Evolutionary conservation across 1,140 invertebrate genomes (phyloP), one percentile per base, ranked within the genome.

Genomic region (Meloidogyne floridensis): DNA sequence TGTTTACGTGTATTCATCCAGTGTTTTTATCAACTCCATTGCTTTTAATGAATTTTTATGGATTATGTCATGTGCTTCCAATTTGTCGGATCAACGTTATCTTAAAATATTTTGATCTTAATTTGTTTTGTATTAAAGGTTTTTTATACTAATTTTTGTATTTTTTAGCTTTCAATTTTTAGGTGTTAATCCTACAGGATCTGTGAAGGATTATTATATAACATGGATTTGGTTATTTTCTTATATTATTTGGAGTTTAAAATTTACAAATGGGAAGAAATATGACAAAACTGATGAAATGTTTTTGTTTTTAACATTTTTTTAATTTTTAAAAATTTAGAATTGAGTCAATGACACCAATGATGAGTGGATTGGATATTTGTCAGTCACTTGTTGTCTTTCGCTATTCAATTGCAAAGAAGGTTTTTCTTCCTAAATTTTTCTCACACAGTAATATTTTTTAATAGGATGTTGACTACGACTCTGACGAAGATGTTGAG

Each of bases 321-420:
- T n/a, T n/a, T 10, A 77, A 42, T 77, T 54, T 75, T 80, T 56
- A 18, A 13, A 18, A 13, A 18, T 84, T 84, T 69, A 88, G 87
- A 56, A 88, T 88, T 54, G 87, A 88, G 15, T 84, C 88, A n/a
- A 85, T 90, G 84, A 78, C 88, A 3, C 78, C 88, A 20, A 80
- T 87, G 59, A 78, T 82, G 51, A 82, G 79, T 78, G 85, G 85
- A n/a, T 72, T 88, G 47, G 71, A 81, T 73, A 81, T 87, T 53
- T 86, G 84, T 8, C 87, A 87, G 75, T 87, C 87, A 7, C 86
- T 86, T n/a, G 82, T 87, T 9, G 77, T 87, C n/a, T 87, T 89
- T 78, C 83, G 86, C 59, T 81, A 84, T 59, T 82, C 80, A 18
- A 77, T 87, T 42, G 75, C 72, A 42, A 82, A 87, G 73, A 87